Percentiles rank a stretch among this genome's conserved stretches.
phyloP scores from a whole-genome alignment of 1,140 invertebrate species.

The Drosophila sp. region DNA sequence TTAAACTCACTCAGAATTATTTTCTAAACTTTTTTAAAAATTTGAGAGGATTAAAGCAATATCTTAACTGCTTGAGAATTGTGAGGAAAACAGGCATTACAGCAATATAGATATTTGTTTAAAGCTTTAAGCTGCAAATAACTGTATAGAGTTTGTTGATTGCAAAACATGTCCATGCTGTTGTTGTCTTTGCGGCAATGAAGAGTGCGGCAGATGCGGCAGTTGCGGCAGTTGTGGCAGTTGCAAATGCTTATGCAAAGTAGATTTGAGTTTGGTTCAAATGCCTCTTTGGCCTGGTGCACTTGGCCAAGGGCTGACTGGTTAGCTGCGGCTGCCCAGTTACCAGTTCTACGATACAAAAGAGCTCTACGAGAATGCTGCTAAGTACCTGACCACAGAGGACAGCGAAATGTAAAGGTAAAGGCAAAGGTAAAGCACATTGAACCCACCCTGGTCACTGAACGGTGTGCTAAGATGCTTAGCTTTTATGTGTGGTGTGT shows the following conservation, averaged over 20 bases:
- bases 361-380: constrained; percentile 35
- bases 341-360: constrained; percentile 34
- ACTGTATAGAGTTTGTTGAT: constrained; percentile 2
- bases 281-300: constrained; percentile 35
- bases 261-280: constrained; percentile 28
- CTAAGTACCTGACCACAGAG: constrained; percentile 47
- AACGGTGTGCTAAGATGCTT: constrained; percentile 22
- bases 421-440: constrained; percentile 56
- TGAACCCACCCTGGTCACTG: constrained; percentile 52
- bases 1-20: too few species aligned
- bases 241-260: constrained; percentile 45
- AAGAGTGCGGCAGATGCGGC: background rate
- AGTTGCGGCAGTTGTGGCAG: background rate
- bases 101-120: background rate
- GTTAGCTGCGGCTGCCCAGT: constrained; percentile 30
- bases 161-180: constrained; percentile 5
- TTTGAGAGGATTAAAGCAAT: background rate
- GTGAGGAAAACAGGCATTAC: background rate
- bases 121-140: background rate
- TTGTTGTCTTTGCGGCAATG: background rate
- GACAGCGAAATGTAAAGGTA: constrained; percentile 49
- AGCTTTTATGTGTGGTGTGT: background rate
- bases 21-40: too few species aligned
- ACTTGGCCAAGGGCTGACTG: constrained; percentile 46
- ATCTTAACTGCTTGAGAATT: constrained; percentile 20